phyloP scores from a whole-genome alignment of 1,140 invertebrate genomes.

The Brachionus rubens region DNA sequence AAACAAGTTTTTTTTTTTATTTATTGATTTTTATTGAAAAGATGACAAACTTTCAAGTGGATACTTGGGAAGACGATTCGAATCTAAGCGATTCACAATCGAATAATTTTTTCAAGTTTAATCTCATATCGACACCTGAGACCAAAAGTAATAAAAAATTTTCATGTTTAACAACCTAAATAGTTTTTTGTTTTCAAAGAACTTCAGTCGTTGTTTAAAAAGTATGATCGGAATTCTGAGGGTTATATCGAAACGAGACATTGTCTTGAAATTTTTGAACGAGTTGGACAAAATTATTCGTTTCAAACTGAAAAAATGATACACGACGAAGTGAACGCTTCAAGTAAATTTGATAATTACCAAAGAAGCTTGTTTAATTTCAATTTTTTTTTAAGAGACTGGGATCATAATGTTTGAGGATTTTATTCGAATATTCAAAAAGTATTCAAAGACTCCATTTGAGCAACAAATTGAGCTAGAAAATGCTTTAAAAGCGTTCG shows the following conservation, averaged over 20 bases:
- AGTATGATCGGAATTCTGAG: background rate
- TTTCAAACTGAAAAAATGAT: constrained; percentile 3
- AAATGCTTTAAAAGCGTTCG: background rate
- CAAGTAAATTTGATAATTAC: background rate
- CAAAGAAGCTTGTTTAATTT: too few species aligned
- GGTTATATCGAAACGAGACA: constrained; percentile 7
- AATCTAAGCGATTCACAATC: background rate
- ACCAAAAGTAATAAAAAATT: constrained; percentile 1
- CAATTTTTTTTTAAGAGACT: background rate
- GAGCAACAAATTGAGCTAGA: background rate
- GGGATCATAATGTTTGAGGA: constrained; percentile 5
- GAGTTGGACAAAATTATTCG: constrained; percentile 19
- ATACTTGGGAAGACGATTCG: constrained; percentile 6
- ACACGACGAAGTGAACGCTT: background rate
- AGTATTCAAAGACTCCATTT: background rate
- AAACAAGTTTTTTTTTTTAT: background rate
- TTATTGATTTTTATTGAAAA: background rate
- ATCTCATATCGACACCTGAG: background rate
- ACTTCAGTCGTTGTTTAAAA: background rate
- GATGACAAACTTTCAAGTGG: constrained; percentile 18
- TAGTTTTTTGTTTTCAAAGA: background rate
- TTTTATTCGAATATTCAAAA: constrained; percentile 1
- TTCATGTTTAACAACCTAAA: background rate
- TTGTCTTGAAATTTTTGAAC: constrained; percentile 1
- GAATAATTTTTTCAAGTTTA: background rate